These are phyloP conservation scores for Limanda limanda DNA, from an alignment of 2,113 vertebrate species.

Conservation along the genomic window DNA sequence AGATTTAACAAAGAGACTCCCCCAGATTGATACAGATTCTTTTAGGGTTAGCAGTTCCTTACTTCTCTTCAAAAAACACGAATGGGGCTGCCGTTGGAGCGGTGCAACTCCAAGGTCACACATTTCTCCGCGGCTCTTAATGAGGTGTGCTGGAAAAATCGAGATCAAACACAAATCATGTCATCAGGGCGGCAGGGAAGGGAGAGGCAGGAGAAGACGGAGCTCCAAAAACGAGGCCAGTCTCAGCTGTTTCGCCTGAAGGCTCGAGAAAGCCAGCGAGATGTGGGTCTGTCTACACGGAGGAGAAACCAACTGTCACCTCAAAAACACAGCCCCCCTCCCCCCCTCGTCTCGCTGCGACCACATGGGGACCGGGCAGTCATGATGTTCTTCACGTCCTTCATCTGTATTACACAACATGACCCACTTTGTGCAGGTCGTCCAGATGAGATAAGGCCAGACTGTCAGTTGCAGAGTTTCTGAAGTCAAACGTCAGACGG, in stretches of 20 bases:
- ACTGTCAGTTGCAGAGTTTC: not conserved
- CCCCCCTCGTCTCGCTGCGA: conserved; percentile 29
- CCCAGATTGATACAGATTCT: no score
- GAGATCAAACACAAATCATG: conserved; percentile 50
- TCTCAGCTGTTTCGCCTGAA: conserved; percentile 79
- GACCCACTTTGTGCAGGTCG: not conserved
- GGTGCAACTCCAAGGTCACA: conserved; percentile 45
- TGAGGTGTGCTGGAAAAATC: conserved; percentile 31
- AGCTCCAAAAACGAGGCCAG: conserved; percentile 57
- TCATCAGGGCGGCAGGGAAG: conserved; percentile 39
- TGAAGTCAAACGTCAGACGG: no score
- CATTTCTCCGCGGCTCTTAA: conserved; percentile 14
- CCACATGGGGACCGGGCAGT: conserved; percentile 69
- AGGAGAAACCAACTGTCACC: conserved; percentile 69
- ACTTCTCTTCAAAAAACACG: not conserved
- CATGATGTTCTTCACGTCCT: conserved; percentile 49
- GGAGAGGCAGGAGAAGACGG: conserved; percentile 29
- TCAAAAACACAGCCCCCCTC: conserved; percentile 44
- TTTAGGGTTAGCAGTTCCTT: not conserved
- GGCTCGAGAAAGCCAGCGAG: conserved; percentile 61
- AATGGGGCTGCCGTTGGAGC: conserved; percentile 2
- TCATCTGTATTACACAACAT: conserved; percentile 25
- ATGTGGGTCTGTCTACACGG: conserved; percentile 67
- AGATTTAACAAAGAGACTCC: no score
- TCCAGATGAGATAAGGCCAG: conserved; percentile 21